Evolutionary conservation across 1,140 invertebrate genomes (phyloP).

Genomic region (Charaxes varanes): DNA sequence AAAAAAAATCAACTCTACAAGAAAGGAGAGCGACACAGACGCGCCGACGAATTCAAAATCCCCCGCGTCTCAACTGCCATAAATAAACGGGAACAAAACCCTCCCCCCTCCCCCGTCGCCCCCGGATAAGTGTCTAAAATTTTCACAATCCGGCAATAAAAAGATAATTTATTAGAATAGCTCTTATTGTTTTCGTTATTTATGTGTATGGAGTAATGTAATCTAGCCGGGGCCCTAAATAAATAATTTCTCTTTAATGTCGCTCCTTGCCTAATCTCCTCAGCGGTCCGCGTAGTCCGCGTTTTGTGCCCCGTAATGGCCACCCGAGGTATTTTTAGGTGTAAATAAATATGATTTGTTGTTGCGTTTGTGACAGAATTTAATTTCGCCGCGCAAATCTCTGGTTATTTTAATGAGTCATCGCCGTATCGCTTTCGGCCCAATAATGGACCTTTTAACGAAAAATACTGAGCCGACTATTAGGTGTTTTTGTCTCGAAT

Average conservation of each 20-base stretch:
- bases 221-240: constrained; percentile 70
- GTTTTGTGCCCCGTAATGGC: constrained; percentile 57
- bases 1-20: constrained; percentile 58
- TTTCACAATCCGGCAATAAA: constrained; percentile 74
- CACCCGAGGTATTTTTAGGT: constrained; percentile 70
- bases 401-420: constrained; percentile 65
- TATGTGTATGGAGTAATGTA: constrained; percentile 73
- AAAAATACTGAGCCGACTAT: background rate
- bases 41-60: constrained; percentile 61
- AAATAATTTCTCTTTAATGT: constrained; percentile 73
- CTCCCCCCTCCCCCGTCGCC: constrained; percentile 28
- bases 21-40: constrained; percentile 53
- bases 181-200: constrained; percentile 74
- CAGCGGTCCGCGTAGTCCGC: constrained; percentile 49
- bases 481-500: no score
- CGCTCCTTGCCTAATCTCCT: constrained; percentile 71
- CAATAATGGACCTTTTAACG: constrained; percentile 34
- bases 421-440: constrained; percentile 40
- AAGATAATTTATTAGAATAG: constrained; percentile 74
- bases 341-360: constrained; percentile 74
- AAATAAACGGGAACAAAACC: constrained; percentile 70
- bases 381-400: constrained; percentile 66
- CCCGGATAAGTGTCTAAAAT: constrained; percentile 73
- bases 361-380: constrained; percentile 63
- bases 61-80: constrained; percentile 64